A percentile compares a stretch with the other conserved stretches of the same genome.
phyloP scores from a whole-genome alignment of 35 echinoderm and acorn worm species.

The Acanthaster planci region DNA sequence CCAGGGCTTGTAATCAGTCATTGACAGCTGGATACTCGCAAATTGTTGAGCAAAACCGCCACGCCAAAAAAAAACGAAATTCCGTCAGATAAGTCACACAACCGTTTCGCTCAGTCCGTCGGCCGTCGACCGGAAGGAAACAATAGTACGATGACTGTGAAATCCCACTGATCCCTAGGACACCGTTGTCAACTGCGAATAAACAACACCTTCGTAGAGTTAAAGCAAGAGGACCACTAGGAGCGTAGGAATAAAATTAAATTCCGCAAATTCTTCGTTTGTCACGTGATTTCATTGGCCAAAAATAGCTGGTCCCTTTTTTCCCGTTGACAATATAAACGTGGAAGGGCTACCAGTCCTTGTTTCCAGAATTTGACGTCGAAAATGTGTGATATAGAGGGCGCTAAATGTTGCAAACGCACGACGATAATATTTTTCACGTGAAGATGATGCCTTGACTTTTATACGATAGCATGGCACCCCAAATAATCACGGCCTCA shows the following conservation, averaged over 20 bases:
- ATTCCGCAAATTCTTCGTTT: not conserved
- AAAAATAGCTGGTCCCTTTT: slow-evolving; percentile 1
- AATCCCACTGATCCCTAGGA: not conserved
- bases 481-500: too few species aligned
- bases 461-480: not conserved
- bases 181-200: not conserved
- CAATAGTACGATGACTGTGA: not conserved
- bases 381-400: too few species aligned
- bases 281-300: not conserved
- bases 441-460: not conserved
- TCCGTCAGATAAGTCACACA: not conserved
- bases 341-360: not conserved
- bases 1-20: not conserved
- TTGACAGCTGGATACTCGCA: not conserved
- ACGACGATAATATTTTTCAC: not conserved
- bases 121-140: slow-evolving; percentile 18
- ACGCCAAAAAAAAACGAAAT: not conserved
- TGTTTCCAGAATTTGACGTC: too few species aligned
- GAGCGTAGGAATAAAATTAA: not conserved
- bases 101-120: not conserved
- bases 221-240: not conserved
- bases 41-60: not conserved
- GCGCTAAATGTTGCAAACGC: too few species aligned
- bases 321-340: not conserved
- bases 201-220: not conserved